These are phyloP conservation scores for Buathra laborator DNA, from an alignment of 2,888 invertebrate genomes.

Conservation along the genomic window DNA sequence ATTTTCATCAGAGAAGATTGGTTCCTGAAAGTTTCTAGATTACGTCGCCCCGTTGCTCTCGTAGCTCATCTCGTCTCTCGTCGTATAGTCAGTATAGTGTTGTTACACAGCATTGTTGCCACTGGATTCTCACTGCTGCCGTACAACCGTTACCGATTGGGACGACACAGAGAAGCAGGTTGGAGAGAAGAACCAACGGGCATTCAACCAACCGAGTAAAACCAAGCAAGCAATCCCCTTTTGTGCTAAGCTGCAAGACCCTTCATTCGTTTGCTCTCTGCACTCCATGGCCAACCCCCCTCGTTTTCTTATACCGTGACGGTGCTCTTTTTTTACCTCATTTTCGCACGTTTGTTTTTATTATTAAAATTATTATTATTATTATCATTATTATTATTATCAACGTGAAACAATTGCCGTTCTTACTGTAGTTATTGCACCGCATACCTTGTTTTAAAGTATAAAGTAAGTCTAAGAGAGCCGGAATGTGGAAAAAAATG, in stretches of 20 bases:
- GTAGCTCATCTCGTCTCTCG: constrained; percentile 59
- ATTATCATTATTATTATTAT: neutral
- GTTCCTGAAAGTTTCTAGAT: constrained; percentile 78
- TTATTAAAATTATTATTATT: neutral
- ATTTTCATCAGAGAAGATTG: constrained; percentile 82
- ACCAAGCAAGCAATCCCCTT: constrained; percentile 33
- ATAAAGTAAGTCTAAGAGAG: too few relatives aligned
- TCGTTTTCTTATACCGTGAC: constrained; percentile 15
- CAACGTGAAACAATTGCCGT: neutral
- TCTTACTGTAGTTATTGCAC: too few relatives aligned
- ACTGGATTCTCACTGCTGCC: constrained; percentile 20
- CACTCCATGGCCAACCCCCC: constrained; percentile 3
- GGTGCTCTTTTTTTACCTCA: neutral
- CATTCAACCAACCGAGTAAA: constrained; percentile 26
- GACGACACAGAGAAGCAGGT: constrained; percentile 18
- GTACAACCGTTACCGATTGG: constrained; percentile 27
- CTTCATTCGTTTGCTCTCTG: constrained; percentile 11
- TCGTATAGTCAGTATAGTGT: constrained; percentile 58
- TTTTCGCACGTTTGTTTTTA: neutral
- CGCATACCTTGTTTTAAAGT: too few relatives aligned
- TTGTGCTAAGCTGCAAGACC: neutral
- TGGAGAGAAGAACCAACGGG: constrained; percentile 17
- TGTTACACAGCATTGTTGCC: constrained; percentile 30
- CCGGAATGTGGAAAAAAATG: too few relatives aligned
- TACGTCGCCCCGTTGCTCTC: constrained; percentile 71